These are phyloP conservation scores for Lepidurus apus DNA, from an alignment of 1,140 invertebrate genomes.

Conservation along the genomic window DNA sequence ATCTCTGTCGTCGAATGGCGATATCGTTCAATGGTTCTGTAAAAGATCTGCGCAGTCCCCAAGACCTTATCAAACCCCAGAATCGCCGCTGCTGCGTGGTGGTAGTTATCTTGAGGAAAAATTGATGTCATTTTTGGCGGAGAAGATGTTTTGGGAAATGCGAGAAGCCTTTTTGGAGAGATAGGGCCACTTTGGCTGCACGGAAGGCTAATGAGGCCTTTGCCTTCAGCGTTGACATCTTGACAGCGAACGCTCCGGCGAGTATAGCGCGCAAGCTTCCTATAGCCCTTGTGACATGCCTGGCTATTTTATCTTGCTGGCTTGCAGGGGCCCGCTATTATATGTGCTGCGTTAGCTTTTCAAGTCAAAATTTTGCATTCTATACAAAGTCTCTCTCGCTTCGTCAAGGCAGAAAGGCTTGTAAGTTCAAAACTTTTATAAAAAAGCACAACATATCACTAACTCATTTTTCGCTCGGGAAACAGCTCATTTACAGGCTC, in stretches of 20 bases:
- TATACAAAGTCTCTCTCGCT: not conserved
- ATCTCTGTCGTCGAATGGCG: not conserved
- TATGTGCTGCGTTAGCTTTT: slow-evolving; percentile 18
- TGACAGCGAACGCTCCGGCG: not conserved
- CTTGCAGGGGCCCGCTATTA: not conserved
- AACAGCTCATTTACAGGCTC: not conserved
- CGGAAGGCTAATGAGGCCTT: slow-evolving; percentile 12
- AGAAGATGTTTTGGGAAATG: not conserved
- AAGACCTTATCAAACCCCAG: not conserved
- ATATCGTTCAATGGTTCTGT: not conserved
- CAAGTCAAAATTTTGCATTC: not conserved
- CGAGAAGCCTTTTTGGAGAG: slow-evolving; percentile 6
- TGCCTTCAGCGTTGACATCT: slow-evolving; percentile 21
- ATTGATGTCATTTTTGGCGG: not conserved
- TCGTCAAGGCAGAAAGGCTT: not conserved
- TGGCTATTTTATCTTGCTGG: slow-evolving; percentile 17
- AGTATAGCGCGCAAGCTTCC: not conserved
- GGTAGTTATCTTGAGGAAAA: not conserved
- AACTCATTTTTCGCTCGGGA: not conserved
- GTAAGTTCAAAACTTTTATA: too few relatives aligned
- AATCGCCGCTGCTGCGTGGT: not conserved
- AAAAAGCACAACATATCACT: not conserved
- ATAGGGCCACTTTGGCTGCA: slow-evolving; percentile 3
- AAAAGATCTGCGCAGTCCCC: not conserved
- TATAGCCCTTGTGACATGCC: slow-evolving; percentile 3